Evolutionary conservation across 2,113 vertebrate genomes (phyloP).

Genomic region (Mugil cephalus): DNA sequence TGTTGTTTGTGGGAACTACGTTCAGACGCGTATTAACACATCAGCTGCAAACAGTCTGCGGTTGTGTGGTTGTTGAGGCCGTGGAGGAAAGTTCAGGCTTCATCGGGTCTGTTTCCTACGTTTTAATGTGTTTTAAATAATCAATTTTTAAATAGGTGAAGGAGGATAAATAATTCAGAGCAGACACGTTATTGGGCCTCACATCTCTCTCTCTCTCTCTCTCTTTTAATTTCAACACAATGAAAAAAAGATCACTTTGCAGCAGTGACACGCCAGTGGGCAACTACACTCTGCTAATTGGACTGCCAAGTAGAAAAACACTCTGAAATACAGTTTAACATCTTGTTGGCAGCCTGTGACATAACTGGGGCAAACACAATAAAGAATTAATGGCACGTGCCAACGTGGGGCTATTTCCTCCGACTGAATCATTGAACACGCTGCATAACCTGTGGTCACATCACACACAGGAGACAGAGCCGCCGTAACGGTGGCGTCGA

Average conservation of each 20-base stretch:
- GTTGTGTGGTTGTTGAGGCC: no score
- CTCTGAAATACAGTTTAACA: constrained; percentile 45
- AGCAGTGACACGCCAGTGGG: constrained; percentile 11
- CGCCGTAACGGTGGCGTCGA: constrained; percentile 10
- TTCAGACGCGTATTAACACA: no score
- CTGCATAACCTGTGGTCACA: constrained; percentile 24
- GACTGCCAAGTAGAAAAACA: constrained; percentile 30
- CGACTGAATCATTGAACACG: constrained; percentile 7
- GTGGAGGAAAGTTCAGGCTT: neutral
- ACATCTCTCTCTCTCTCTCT: neutral
- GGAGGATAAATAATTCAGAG: constrained; percentile 41
- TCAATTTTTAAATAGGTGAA: constrained; percentile 44
- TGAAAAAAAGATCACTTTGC: constrained; percentile 28
- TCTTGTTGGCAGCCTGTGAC: constrained; percentile 54
- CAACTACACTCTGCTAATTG: constrained; percentile 37
- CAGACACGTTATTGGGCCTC: constrained; percentile 10
- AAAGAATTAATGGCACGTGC: constrained; percentile 65
- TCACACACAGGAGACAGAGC: constrained; percentile 13
- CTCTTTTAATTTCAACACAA: constrained; percentile 31
- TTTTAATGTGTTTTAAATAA: constrained; percentile 22
- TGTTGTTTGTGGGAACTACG: no score
- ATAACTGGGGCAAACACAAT: constrained; percentile 64
- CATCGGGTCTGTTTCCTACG: neutral
- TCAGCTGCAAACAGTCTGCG: no score
- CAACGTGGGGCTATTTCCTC: constrained; percentile 40